Conservation (phyloP, 2,888 invertebrate species). For the Automeris io region DNA sequence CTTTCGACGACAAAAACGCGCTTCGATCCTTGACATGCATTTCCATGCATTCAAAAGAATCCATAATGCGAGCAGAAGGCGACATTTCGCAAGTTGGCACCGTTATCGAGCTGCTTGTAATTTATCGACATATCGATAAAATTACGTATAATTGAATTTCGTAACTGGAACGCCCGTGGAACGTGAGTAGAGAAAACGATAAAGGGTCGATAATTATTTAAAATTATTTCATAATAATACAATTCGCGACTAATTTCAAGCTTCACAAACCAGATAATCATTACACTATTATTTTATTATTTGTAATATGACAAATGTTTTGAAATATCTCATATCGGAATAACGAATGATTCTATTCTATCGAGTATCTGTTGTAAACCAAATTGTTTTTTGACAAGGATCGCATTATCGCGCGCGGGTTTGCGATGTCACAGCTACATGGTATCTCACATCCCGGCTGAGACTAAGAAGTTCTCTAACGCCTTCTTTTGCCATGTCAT, state of each 20-base stretch:
- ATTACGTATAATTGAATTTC: constrained; percentile 44
- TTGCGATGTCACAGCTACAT: no score
- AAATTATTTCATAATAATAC: background rate
- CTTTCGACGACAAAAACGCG: constrained; percentile 14
- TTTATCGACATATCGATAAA: constrained; percentile 35
- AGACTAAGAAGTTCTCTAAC: no score
- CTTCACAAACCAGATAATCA: no score
- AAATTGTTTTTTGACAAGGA: no score
- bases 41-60: constrained; percentile 41
- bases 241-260: no score
- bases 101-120: constrained; percentile 39
- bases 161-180: constrained; percentile 43
- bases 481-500: no score
- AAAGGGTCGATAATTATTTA: constrained; percentile 4
- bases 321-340: no score
- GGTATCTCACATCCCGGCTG: no score
- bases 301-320: background rate
- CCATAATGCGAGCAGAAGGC: constrained; percentile 28
- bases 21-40: constrained; percentile 52
- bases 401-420: no score
- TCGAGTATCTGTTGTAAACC: no score
- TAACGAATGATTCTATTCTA: no score
- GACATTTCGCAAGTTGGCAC: constrained; percentile 40
- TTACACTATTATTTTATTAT: no score
- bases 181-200: constrained; percentile 19